These are phyloP conservation scores for Zingel zingel DNA, from an alignment of 2,113 vertebrate genomes.

Conservation along the genomic window DNA sequence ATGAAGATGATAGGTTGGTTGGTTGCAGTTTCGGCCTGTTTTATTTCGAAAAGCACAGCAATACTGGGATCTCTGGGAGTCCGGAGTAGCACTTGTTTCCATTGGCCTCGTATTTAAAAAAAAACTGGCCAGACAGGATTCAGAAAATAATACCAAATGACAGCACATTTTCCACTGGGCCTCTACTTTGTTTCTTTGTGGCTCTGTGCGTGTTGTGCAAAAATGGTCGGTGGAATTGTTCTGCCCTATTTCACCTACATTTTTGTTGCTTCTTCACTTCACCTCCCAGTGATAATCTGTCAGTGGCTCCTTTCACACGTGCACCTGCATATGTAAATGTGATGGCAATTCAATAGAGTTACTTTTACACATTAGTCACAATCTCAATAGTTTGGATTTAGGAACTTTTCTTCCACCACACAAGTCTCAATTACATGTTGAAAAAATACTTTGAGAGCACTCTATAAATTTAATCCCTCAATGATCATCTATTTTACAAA, in stretches of 20 bases:
- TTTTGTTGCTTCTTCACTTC: background rate
- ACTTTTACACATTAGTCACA: background rate
- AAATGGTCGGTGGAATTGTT: constrained; percentile 18
- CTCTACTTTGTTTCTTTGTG: constrained; percentile 31
- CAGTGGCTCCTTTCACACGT: background rate
- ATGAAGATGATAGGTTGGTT: constrained; percentile 61
- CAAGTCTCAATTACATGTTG: background rate
- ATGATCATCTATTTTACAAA: background rate
- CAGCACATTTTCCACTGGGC: constrained; percentile 63
- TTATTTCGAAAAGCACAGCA: constrained; percentile 60
- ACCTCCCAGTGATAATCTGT: background rate
- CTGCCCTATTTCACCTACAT: constrained; percentile 7
- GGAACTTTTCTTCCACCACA: background rate
- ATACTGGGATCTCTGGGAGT: constrained; percentile 49
- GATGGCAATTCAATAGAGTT: background rate
- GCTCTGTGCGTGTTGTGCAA: constrained; percentile 12
- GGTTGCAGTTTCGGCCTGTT: constrained; percentile 40
- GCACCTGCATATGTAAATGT: background rate
- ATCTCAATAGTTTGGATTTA: background rate
- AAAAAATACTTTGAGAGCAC: background rate
- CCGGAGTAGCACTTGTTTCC: constrained; percentile 64
- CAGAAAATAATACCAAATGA: constrained; percentile 66
- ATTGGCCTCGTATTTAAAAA: constrained; percentile 53
- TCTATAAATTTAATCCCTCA: background rate
- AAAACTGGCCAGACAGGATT: constrained; percentile 50